Evolutionary conservation across 2,888 invertebrate species (phyloP), one percentile per base, ranked within the genome.

Genomic region (Listrodromus nycthemerus): DNA sequence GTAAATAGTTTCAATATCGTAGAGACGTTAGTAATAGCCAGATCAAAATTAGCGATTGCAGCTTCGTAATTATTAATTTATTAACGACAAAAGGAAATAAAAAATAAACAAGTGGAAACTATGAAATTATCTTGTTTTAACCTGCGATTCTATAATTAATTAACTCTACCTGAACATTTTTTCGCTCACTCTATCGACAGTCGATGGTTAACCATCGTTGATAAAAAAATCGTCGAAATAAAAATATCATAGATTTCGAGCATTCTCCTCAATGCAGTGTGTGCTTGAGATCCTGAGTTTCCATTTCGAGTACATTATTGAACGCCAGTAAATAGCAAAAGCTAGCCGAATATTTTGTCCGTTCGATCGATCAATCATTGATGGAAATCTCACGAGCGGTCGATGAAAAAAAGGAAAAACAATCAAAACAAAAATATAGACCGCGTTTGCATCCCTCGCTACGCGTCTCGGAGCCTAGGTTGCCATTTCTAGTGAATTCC

Each of bases 41-140:
- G 10, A 55, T 24, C 81, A 78, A 74, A 70, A 75, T 84, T 84
- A 79, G 81, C 45, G 30, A 66, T 52, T 45, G 77, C 77, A 74
- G 55, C 74, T 78, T 74, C 84, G 65, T 84, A 75, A 78, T 81
- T 74, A 71, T 69, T 84, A 78, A 84, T 84, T 84, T 81, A 84
- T 84, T 81, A 81, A 81, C 70, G 58, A 78, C 41, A 58, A 45
- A 33, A 33, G 61, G 33, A 66, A 65, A 16, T 33, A 33, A 70
- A 27, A 19, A 24, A 21, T 55, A 52, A 52, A 24, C 30, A 52
- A 52, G n/a, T 27, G 24, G 16, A 58, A 41, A 41, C 41, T 61
- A 37, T 58, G 30, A 61, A 63, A 19, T 41, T 41, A 50, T 71
- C 37, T 27, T n/a, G n/a, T n/a, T n/a, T n/a, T n/a, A n/a, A 45